These are phyloP conservation scores for Phyllopteryx taeniolatus DNA, from an alignment of 2,113 vertebrate species.

Conservation along the genomic window DNA sequence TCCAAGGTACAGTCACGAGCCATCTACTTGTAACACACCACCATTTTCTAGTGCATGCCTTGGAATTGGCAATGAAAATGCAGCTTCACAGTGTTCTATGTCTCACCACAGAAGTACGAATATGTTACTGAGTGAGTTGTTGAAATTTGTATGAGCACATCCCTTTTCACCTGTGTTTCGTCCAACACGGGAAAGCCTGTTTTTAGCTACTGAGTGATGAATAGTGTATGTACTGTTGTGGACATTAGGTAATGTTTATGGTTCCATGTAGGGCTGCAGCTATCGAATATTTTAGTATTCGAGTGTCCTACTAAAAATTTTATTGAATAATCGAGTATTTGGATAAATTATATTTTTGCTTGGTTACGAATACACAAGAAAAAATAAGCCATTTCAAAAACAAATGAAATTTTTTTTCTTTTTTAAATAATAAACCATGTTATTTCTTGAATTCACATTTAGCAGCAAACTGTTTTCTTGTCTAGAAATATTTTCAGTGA, in stretches of 20 bases:
- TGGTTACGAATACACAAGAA: too few relatives aligned
- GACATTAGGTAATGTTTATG: background rate
- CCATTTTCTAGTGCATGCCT: background rate
- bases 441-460: too few relatives aligned
- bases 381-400: too few relatives aligned
- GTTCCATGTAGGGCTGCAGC: too few relatives aligned
- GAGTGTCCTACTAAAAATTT: too few relatives aligned
- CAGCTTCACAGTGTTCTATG: background rate
- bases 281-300: too few relatives aligned
- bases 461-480: too few relatives aligned
- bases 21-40: background rate
- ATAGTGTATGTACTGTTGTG: background rate
- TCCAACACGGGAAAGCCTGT: background rate
- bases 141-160: background rate
- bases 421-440: too few relatives aligned
- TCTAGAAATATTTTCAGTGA: too few relatives aligned
- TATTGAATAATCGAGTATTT: too few relatives aligned
- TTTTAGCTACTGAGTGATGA: background rate
- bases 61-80: background rate
- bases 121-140: background rate
- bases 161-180: background rate
- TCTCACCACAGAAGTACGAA: background rate
- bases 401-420: too few relatives aligned
- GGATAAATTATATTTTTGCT: too few relatives aligned
- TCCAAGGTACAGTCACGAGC: constrained; percentile 80